Evolutionary conservation across 2,113 vertebrate genomes (phyloP).

Genomic region (Cynoglossus semilaevis): DNA sequence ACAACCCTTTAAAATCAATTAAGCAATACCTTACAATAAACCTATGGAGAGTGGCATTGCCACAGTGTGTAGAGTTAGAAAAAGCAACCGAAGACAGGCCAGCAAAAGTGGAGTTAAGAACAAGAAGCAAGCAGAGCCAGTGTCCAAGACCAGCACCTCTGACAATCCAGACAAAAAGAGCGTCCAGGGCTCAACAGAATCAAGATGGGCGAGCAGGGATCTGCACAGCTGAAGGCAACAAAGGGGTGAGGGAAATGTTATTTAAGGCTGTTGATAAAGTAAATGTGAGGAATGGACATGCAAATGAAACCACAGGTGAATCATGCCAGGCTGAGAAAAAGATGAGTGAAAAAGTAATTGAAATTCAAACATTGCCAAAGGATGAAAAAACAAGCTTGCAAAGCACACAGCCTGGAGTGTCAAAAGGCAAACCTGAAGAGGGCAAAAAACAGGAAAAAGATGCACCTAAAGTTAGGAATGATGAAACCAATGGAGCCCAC

Average conservation of each 20-base stretch:
- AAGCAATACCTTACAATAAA: constrained; percentile 76
- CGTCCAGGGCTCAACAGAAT: constrained; percentile 49
- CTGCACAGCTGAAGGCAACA: constrained; percentile 52
- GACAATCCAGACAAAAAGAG: constrained; percentile 25
- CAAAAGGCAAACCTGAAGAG: constrained; percentile 8
- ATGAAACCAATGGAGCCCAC: neutral
- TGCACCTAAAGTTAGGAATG: neutral
- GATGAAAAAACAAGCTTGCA: constrained; percentile 7
- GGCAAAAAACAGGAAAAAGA: constrained; percentile 9
- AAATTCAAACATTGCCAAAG: constrained; percentile 30
- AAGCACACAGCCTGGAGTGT: constrained; percentile 1
- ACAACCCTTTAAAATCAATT: constrained; percentile 55
- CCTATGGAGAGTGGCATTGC: constrained; percentile 67
- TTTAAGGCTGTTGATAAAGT: constrained; percentile 57
- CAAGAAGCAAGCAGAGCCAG: constrained; percentile 31
- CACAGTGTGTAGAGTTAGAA: constrained; percentile 31
- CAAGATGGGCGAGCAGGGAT: constrained; percentile 35
- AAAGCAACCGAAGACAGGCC: constrained; percentile 19
- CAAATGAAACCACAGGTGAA: constrained; percentile 25
- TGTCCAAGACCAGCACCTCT: constrained; percentile 16
- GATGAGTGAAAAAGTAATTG: constrained; percentile 26
- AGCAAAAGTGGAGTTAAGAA: constrained; percentile 18
- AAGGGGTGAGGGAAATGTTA: constrained; percentile 68
- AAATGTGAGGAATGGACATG: constrained; percentile 31
- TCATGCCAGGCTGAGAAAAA: constrained; percentile 18